Conservation (phyloP, 2,113 vertebrate genomes). For the Plecotus auritus region DNA sequence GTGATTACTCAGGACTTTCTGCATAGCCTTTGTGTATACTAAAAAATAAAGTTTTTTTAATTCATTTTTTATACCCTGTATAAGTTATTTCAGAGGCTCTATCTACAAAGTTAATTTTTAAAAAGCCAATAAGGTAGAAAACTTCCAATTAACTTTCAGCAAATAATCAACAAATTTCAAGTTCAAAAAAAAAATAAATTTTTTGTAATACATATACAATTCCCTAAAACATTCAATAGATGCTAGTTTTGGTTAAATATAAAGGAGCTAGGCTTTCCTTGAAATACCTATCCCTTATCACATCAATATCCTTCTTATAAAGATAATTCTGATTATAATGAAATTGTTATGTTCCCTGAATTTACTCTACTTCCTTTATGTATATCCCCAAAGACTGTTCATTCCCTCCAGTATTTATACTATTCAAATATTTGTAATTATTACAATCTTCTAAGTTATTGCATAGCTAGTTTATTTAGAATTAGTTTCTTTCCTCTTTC, state of each 20-base stretch:
- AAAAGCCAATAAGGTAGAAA: background rate
- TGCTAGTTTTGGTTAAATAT: background rate
- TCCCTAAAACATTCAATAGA: background rate
- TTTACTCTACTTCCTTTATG: background rate
- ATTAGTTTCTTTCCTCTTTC: background rate
- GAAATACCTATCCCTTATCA: background rate
- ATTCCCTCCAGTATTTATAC: background rate
- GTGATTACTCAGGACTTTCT: background rate
- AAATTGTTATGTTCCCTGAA: background rate
- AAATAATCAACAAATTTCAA: background rate
- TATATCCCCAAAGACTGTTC: background rate
- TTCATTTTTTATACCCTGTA: background rate
- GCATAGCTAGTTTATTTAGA: background rate
- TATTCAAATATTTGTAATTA: background rate
- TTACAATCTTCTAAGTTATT: background rate
- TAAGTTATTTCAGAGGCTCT: background rate
- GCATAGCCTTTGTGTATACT: background rate
- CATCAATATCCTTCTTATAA: background rate
- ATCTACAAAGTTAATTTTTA: background rate
- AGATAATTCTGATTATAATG: background rate
- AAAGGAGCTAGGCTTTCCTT: background rate
- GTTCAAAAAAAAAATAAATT: background rate
- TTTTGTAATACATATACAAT: background rate
- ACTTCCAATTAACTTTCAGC: background rate
- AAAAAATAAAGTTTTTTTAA: background rate